phyloP scores from a whole-genome alignment of 2,888 invertebrate species.

The Papilio demoleus region DNA sequence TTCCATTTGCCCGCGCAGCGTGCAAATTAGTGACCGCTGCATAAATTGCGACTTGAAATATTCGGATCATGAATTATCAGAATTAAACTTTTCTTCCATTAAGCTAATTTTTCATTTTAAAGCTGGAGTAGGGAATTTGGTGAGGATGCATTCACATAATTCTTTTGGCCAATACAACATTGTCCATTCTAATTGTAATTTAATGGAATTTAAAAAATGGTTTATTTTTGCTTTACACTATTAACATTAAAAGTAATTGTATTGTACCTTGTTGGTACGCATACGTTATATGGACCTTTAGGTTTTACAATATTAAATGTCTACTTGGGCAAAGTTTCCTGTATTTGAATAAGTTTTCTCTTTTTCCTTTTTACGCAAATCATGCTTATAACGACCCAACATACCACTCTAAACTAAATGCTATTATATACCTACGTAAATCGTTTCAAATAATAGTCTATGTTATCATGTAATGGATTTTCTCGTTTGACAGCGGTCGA shows the following conservation, averaged over 20 bases:
- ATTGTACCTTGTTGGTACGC: too few species aligned
- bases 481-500: conserved; percentile 24
- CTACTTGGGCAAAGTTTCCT: too few species aligned
- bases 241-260: too few species aligned
- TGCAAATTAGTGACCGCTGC: conserved; percentile 38
- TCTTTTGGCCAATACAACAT: neutral
- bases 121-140: neutral
- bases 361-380: too few species aligned
- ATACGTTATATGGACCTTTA: too few species aligned
- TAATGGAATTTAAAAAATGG: neutral
- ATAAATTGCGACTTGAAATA: conserved; percentile 36
- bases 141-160: neutral
- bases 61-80: conserved; percentile 30
- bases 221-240: too few species aligned
- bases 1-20: conserved; percentile 36
- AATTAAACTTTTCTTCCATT: conserved; percentile 25
- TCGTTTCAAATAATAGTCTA: neutral
- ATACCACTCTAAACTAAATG: neutral
- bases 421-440: neutral
- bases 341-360: too few species aligned
- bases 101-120: conserved; percentile 16
- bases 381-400: too few species aligned
- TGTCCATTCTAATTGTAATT: neutral
- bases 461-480: conserved; percentile 25
- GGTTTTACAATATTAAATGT: too few species aligned